phyloP scores from a whole-genome alignment of 2,113 vertebrate species.

The Rhinoptilus africanus region DNA sequence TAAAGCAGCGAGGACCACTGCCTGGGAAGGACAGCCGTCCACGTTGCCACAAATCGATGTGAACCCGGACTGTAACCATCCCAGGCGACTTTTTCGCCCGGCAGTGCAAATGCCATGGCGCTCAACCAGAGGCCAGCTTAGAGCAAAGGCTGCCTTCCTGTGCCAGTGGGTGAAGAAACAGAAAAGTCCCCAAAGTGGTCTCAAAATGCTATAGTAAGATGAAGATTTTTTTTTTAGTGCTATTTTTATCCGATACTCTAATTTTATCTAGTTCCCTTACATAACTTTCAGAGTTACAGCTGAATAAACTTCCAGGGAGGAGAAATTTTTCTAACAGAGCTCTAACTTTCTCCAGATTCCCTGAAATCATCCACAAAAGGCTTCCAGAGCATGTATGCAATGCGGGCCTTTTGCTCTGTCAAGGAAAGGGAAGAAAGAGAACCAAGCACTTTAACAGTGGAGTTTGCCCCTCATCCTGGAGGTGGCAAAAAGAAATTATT shows the following conservation, averaged over 20 bases:
- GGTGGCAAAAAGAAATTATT: neutral
- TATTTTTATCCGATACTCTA: slow-evolving; percentile 36
- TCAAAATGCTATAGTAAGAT: neutral
- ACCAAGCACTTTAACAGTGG: fast-evolving
- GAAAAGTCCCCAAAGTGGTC: neutral
- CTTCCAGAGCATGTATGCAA: neutral
- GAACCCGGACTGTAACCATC: neutral
- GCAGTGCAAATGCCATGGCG: neutral
- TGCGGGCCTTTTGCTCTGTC: neutral
- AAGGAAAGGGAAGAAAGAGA: neutral
- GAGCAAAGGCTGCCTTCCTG: neutral
- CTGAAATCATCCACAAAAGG: neutral
- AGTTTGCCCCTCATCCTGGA: neutral
- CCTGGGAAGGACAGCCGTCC: neutral
- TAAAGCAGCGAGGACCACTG: neutral
- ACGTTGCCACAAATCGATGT: slow-evolving; percentile 16
- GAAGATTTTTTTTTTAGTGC: neutral
- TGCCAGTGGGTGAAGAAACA: neutral
- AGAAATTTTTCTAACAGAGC: neutral
- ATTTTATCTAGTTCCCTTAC: slow-evolving; percentile 31
- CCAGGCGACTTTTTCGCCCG: neutral
- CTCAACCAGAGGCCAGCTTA: neutral
- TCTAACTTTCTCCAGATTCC: neutral
- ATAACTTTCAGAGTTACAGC: slow-evolving; percentile 24
- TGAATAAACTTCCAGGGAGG: slow-evolving; percentile 31